Evolutionary conservation across 2,888 invertebrate genomes (phyloP).

Genomic region (Drosophila barbarae): DNA sequence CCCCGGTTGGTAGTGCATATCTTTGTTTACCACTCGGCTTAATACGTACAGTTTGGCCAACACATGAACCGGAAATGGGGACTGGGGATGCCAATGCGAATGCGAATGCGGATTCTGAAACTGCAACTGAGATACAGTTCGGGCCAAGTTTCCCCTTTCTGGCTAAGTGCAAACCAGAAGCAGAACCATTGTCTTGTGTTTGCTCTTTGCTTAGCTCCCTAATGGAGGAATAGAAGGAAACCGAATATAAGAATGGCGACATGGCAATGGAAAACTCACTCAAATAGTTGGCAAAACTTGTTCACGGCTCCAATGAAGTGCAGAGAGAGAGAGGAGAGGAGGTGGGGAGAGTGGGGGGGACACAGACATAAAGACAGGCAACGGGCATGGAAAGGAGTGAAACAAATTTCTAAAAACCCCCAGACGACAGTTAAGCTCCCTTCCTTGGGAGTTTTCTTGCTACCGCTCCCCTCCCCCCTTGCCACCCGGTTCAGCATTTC

Average conservation of each 20-base stretch:
- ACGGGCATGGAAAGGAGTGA: constrained; percentile 10
- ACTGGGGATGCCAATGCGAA: neutral
- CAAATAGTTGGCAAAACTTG: constrained; percentile 68
- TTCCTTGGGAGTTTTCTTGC: constrained; percentile 7
- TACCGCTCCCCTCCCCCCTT: neutral
- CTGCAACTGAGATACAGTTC: constrained; percentile 33
- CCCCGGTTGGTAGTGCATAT: constrained; percentile 26
- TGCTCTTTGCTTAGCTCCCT: constrained; percentile 57
- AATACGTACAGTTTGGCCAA: constrained; percentile 40
- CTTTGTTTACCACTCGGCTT: constrained; percentile 42
- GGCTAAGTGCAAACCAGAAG: constrained; percentile 50
- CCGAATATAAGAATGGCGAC: constrained; percentile 52
- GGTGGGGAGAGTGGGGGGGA: constrained; percentile 7
- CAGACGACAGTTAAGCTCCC: constrained; percentile 59
- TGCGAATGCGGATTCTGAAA: constrained; percentile 2
- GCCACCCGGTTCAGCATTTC: constrained; percentile 8
- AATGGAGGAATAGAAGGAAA: constrained; percentile 29
- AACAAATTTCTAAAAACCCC: constrained; percentile 58
- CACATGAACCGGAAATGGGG: constrained; percentile 9
- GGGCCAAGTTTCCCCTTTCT: constrained; percentile 23
- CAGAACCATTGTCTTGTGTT: constrained; percentile 57
- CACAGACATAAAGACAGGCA: constrained; percentile 7
- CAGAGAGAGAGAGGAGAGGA: constrained; percentile 10
- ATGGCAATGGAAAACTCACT: constrained; percentile 57
- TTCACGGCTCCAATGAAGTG: constrained; percentile 68